phyloP scores from a whole-genome alignment of 2,113 vertebrate species.

The Ameiurus melas region DNA sequence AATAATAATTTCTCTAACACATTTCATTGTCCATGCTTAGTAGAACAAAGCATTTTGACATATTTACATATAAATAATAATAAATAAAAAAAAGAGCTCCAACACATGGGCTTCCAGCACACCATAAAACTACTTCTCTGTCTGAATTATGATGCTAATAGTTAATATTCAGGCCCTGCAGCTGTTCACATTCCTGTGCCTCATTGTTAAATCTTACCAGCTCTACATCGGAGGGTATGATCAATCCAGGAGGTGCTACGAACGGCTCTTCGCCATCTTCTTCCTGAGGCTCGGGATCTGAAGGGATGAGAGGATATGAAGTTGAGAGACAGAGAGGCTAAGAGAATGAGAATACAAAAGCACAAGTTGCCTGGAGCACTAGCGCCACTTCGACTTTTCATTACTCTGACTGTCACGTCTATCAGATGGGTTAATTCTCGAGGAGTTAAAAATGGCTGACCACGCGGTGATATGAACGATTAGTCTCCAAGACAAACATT shows the following conservation, averaged over 20 bases:
- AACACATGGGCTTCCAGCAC: background rate
- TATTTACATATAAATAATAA: background rate
- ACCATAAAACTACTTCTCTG: background rate
- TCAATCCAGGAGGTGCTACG: constrained; percentile 85
- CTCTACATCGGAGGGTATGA: constrained; percentile 91
- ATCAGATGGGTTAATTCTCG: constrained; percentile 30
- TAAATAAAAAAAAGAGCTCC: background rate
- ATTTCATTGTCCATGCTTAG: background rate
- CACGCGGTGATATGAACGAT: background rate
- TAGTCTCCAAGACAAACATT: background rate
- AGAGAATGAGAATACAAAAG: background rate
- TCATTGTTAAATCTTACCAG: constrained; percentile 77
- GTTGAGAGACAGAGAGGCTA: background rate
- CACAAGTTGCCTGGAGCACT: background rate
- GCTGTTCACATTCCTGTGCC: background rate
- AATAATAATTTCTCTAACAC: background rate
- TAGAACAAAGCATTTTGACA: background rate
- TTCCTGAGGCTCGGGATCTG: constrained; percentile 82
- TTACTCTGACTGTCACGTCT: constrained; percentile 40
- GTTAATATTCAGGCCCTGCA: background rate
- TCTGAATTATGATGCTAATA: no score
- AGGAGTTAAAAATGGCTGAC: background rate
- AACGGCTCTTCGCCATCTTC: constrained; percentile 94
- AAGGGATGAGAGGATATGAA: constrained; percentile 36
- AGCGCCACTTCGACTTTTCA: constrained; percentile 30